phyloP scores from a whole-genome alignment of 1,140 invertebrate genomes.

The Bicyclus anynana region DNA sequence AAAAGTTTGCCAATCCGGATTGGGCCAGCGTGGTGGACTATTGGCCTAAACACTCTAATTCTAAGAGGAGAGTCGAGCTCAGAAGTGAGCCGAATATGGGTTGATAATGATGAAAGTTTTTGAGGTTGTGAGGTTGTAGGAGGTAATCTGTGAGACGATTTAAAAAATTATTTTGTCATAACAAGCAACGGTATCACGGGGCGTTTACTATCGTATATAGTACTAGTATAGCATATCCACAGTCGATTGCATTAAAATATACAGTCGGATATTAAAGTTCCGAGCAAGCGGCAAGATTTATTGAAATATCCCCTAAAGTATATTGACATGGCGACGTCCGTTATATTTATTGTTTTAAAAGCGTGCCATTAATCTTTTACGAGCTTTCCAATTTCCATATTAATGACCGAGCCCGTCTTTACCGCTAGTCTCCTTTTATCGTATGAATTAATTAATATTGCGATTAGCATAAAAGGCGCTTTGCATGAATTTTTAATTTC shows the following conservation, averaged over 20 bases:
- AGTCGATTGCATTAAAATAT: not conserved
- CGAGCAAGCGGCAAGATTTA: not conserved
- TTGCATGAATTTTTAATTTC: slow-evolving; percentile 14
- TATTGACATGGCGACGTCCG: not conserved
- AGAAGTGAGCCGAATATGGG: too few relatives aligned
- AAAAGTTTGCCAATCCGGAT: too few relatives aligned
- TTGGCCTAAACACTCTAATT: too few relatives aligned
- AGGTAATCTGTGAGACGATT: too few relatives aligned
- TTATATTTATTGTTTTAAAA: slow-evolving; percentile 10
- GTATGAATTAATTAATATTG: slow-evolving; percentile 19
- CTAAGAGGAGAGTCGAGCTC: too few relatives aligned
- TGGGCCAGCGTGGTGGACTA: too few relatives aligned
- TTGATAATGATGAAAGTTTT: too few relatives aligned
- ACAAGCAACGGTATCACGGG: too few relatives aligned
- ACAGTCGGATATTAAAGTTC: not conserved
- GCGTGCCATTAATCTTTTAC: not conserved
- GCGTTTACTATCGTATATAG: too few relatives aligned
- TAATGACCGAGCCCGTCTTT: slow-evolving; percentile 13
- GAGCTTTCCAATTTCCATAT: slow-evolving; percentile 17
- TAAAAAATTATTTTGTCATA: too few relatives aligned
- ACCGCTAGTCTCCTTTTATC: slow-evolving; percentile 15
- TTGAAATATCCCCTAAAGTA: not conserved
- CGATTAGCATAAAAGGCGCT: slow-evolving; percentile 19
- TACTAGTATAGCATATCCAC: too few relatives aligned
- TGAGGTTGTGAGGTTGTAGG: too few relatives aligned